A percentile compares a stretch with the other conserved stretches of the same genome.
These are phyloP conservation scores for Oikopleura vanhoeffeni DNA, from an alignment of 23 tunicate species.

Conservation along the genomic window DNA sequence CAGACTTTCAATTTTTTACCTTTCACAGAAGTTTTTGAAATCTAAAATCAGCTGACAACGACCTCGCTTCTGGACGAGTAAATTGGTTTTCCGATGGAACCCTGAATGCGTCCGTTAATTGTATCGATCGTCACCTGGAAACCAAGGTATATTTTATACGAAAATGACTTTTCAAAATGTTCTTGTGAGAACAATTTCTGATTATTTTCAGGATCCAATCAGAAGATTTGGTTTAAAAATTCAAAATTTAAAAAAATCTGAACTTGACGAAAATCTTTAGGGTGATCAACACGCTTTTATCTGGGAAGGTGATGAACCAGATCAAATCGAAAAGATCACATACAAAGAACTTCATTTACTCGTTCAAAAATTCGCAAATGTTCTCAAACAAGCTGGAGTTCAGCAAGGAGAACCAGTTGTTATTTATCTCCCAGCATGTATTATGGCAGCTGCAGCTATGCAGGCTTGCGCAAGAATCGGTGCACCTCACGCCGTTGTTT, in stretches of 20 bases:
- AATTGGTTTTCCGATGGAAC: background rate
- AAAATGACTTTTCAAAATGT: too few species aligned
- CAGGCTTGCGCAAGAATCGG: slow-evolving; percentile 85
- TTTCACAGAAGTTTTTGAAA: too few species aligned
- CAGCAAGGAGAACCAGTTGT: slow-evolving; percentile 78
- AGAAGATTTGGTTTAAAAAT: too few species aligned
- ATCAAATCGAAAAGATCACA: slow-evolving; percentile 41
- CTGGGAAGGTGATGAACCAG: slow-evolving; percentile 94
- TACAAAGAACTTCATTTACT: slow-evolving; percentile 34
- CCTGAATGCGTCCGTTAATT: background rate
- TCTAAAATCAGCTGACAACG: background rate
- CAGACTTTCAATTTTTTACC: too few species aligned
- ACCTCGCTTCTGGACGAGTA: background rate
- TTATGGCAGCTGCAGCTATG: slow-evolving; percentile 73
- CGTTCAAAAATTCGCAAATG: slow-evolving; percentile 44
- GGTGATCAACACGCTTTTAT: slow-evolving; percentile 37
- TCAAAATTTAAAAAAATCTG: too few species aligned
- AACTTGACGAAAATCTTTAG: too few species aligned
- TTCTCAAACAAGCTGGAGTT: slow-evolving; percentile 32
- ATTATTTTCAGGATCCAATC: too few species aligned
- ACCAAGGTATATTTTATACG: too few species aligned
- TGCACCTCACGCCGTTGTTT: slow-evolving; percentile 80
- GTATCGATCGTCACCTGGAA: background rate
- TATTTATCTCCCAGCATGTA: slow-evolving; percentile 88
- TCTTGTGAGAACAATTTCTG: too few species aligned